phyloP scores from a whole-genome alignment of 2,888 invertebrate genomes.

The Drosophila gaucha region DNA sequence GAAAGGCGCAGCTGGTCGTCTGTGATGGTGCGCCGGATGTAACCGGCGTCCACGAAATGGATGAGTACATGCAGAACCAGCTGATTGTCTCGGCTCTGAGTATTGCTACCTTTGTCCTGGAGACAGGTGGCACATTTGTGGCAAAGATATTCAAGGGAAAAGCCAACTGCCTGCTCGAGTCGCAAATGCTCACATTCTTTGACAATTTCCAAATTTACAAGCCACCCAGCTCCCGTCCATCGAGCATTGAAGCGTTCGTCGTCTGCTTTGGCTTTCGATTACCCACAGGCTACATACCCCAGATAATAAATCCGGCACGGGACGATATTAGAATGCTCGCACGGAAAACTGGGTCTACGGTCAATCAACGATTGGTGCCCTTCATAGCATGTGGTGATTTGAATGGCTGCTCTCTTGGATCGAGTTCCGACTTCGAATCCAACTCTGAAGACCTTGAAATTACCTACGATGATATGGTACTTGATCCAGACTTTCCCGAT shows the following conservation, averaged over 20 bases:
- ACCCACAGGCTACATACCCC: slow-evolving; percentile 94
- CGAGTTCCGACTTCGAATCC: neutral
- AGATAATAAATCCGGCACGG: slow-evolving; percentile 89
- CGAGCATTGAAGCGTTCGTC: slow-evolving; percentile 98
- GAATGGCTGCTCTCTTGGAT: slow-evolving; percentile 87
- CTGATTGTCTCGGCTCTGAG: slow-evolving; percentile 97
- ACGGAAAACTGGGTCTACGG: slow-evolving; percentile 88
- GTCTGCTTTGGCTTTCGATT: slow-evolving; percentile 95
- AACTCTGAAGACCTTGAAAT: slow-evolving; percentile 16
- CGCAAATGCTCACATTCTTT: slow-evolving; percentile 96
- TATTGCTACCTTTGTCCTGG: slow-evolving; percentile 97
- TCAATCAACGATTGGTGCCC: slow-evolving; percentile 93
- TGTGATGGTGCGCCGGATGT: slow-evolving; percentile 99
- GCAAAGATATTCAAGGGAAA: slow-evolving; percentile 99
- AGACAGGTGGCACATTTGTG: slow-evolving; percentile 95
- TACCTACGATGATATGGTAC: slow-evolving; percentile 48
- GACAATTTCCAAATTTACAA: slow-evolving; percentile 95
- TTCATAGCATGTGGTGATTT: slow-evolving; percentile 98
- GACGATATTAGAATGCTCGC: slow-evolving; percentile 91
- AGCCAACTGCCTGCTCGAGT: slow-evolving; percentile 94
- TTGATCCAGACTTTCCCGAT: slow-evolving; percentile 30
- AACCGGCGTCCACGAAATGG: slow-evolving; percentile 98
- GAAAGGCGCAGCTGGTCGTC: slow-evolving; percentile 96
- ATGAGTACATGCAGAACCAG: slow-evolving; percentile 99
- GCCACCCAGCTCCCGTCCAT: slow-evolving; percentile 97